These are phyloP conservation scores for Scylla paramamosain DNA, from an alignment of 1,140 invertebrate species.

Conservation along the genomic window DNA sequence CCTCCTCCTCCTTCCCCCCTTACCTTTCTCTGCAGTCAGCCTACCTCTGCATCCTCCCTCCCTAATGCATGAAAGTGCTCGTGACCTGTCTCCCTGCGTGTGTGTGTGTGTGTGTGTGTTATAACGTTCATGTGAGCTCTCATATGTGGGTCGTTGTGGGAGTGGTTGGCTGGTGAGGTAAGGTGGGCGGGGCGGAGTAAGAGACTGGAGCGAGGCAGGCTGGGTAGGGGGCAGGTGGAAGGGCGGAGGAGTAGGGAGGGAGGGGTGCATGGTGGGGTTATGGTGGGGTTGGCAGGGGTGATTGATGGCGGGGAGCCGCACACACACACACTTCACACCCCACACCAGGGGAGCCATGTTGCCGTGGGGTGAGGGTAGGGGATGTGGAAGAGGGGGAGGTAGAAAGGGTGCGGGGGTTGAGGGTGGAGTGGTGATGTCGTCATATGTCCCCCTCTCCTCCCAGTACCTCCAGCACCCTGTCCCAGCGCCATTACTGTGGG, in stretches of 20 bases:
- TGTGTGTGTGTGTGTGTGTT: conserved; percentile 50
- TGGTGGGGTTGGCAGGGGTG: no score
- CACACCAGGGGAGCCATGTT: background rate
- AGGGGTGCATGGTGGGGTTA: background rate
- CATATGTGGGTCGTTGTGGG: conserved; percentile 46
- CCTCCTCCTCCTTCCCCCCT: background rate
- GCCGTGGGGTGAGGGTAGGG: no score
- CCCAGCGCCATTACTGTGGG: no score
- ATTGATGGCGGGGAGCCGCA: background rate
- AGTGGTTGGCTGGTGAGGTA: background rate
- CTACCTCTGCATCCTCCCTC: background rate
- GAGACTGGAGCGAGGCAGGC: background rate
- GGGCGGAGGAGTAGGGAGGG: background rate
- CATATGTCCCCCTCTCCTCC: background rate
- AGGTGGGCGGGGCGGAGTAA: background rate
- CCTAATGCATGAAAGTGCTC: background rate
- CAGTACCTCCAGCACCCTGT: background rate
- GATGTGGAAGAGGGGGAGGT: background rate
- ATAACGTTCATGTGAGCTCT: background rate
- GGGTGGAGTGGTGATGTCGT: background rate
- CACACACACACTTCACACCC: background rate
- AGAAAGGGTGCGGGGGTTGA: background rate
- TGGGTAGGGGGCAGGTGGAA: background rate
- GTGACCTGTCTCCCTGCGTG: background rate
- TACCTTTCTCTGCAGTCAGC: background rate